phyloP scores from a whole-genome alignment of 2,888 invertebrate genomes.

The Formica aserva region DNA sequence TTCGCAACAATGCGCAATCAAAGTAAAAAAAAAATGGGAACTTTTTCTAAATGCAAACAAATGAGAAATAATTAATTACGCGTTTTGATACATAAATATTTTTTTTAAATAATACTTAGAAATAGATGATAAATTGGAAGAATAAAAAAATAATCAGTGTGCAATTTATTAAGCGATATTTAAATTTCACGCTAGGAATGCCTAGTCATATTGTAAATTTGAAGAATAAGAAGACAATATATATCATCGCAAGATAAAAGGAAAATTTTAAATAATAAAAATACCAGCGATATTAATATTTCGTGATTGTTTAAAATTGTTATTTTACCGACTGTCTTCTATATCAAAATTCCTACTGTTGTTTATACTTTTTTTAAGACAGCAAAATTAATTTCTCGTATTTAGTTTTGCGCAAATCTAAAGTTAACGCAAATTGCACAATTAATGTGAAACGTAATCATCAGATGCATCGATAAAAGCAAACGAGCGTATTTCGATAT shows the following conservation, averaged over 20 bases:
- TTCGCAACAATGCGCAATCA: background rate
- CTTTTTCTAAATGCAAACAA: background rate
- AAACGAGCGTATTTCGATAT: conserved; percentile 25
- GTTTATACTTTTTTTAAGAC: background rate
- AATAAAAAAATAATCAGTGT: background rate
- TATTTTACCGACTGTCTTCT: conserved; percentile 4
- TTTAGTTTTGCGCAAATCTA: background rate
- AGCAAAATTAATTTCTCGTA: background rate
- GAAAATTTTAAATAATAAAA: conserved; percentile 37
- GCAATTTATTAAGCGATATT: background rate
- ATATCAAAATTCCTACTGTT: background rate
- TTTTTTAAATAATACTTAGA: background rate
- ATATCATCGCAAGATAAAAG: background rate
- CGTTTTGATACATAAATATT: background rate
- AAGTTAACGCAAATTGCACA: background rate
- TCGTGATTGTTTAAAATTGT: conserved; percentile 28
- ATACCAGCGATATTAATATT: conserved; percentile 18
- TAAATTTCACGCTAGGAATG: conserved; percentile 9
- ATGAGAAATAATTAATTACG: background rate
- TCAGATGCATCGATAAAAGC: background rate
- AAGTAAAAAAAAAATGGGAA: background rate
- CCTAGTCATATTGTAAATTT: conserved; percentile 10
- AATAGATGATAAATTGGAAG: conserved; percentile 1
- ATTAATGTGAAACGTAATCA: background rate
- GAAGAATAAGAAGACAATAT: background rate